Evolutionary conservation across 1,140 invertebrate species (phyloP), one percentile per base, ranked within the genome.

Genomic region (Drosophila ohnishii): DNA sequence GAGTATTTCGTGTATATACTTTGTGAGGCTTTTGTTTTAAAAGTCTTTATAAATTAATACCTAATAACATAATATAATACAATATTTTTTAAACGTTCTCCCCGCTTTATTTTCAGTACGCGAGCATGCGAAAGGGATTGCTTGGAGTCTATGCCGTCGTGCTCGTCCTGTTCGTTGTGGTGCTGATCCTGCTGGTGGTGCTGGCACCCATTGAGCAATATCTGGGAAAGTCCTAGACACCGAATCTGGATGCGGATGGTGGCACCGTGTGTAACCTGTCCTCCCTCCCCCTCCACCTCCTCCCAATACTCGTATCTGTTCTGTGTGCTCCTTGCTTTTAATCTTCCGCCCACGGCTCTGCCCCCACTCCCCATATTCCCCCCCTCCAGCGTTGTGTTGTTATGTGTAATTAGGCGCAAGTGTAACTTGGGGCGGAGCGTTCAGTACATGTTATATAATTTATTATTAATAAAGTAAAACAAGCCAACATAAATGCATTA

Each of bases 71-170:
- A 19, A 19, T 19, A 19, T 1, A 19, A 19, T 19, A 19, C 19
- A 19, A 19, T 19, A 19, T 19, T 19, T 19, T 19, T 19, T 19
- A 19, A 19, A 19, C 19, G 19, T 19, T 19, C 19, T 19, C 19
- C 19, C 19, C 19, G 19, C 19, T 44, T 42, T 22, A 56, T 59
- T 73, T 69, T 50, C 93, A 97, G 96, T 95, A 95, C 90, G 93
- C 95, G 3, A 92, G 93, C 28, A 94, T 96, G 85, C 93, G 96
- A 70, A 96, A 96, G 90, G 93, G 95, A 35, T 91, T 97, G 44
- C 93, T 98, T 32, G 94, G 94, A 45, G 90, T 97, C 37, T 97
- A 97, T 87, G 93, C 95, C 42, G 90, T 96, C 7, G 93, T 95
- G 28, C 93, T 96, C 30, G 74, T 94, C 13, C 79, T 94, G 14